Evolutionary conservation across 1,140 invertebrate genomes (phyloP), one percentile per base, ranked within the genome.

Genomic region (Drosophila pectinifera): DNA sequence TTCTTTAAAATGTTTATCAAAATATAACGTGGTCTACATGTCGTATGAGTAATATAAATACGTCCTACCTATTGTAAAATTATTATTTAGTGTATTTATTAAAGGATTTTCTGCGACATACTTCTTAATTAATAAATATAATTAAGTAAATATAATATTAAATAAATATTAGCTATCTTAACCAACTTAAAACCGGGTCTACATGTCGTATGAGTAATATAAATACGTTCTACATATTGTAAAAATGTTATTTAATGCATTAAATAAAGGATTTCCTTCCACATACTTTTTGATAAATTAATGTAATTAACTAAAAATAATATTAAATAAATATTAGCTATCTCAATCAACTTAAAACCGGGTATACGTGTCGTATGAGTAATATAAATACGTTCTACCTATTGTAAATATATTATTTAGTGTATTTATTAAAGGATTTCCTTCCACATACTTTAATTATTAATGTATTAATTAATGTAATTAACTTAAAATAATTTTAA

Each of bases 291-390:
- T n/a, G n/a, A n/a, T n/a, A n/a, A n/a, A n/a, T n/a, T n/a, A n/a
- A n/a, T n/a, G n/a, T n/a, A n/a, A n/a, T n/a, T n/a, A n/a, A n/a
- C n/a, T n/a, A 31, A 8, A 10, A 22, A 18, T 10, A 18, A 36
- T 36, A 20, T 39, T 24, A 31, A 14, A 16, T 16, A 14, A 16
- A 26, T 36, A 36, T 16, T n/a, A n/a, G n/a, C n/a, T n/a, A n/a
- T n/a, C n/a, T 13, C 22, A 4, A 13, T 55, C n/a, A 39, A 26
- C 11, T 24, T 16, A n/a, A 41, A 41, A 55, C 24, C 34, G 24
- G 41, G 18, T 4, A 42, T 24, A 59, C 56, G 28, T 45, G 56
- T 46, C 56, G 56, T 36, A 59, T 59, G n/a, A 11, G 20, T n/a
- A 26, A 36, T 46, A 34, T 46, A 45, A 10, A 16, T 20, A 8